Conservation (phyloP, 2,797 vertebrate species). For the Neosilurus mollespiculum region DNA sequence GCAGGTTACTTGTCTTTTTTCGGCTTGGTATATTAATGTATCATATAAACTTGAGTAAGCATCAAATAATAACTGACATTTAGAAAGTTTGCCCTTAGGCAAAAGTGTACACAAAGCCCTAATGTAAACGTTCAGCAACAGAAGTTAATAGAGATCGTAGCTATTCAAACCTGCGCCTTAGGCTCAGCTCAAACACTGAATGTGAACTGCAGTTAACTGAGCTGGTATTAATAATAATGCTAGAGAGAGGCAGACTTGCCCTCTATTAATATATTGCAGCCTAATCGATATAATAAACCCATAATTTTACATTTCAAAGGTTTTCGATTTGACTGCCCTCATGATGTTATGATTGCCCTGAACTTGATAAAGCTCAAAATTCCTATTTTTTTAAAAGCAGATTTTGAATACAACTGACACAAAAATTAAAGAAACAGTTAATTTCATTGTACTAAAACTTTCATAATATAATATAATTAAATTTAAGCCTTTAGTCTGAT, state of each 20-base stretch:
- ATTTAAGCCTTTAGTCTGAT: too few relatives aligned
- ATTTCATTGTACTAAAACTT: too few relatives aligned
- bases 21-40: background rate
- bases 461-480: too few relatives aligned
- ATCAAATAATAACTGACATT: background rate
- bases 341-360: background rate
- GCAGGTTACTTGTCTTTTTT: background rate
- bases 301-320: background rate
- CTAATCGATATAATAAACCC: background rate
- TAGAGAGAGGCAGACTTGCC: too few relatives aligned
- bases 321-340: background rate
- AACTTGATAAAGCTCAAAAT: background rate
- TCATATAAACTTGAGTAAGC: background rate
- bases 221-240: background rate
- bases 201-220: background rate
- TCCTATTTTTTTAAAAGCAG: background rate
- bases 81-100: background rate
- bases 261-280: too few relatives aligned
- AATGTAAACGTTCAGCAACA: background rate
- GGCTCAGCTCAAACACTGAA: background rate
- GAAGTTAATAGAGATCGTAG: background rate
- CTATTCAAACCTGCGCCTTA: background rate
- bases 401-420: background rate
- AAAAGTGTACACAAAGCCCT: background rate
- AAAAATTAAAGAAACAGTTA: background rate